Base-by-base conservation (phyloP, 2,888 invertebrate species). In the Ypsolopha sequella region DNA sequence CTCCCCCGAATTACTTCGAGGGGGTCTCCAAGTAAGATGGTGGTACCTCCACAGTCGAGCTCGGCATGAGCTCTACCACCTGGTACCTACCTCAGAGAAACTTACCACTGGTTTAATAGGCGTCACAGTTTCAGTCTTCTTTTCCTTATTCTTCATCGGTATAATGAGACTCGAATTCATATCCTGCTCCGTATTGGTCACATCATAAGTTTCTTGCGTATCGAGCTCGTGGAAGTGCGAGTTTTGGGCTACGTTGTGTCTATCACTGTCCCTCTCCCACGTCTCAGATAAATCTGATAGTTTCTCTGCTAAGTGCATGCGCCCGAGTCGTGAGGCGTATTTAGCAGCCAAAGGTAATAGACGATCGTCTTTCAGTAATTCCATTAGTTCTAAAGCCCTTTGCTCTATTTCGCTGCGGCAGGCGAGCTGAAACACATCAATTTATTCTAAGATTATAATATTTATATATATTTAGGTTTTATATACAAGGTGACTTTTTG, bases 311-410 rank as follows among this genome's bases (percentile, higher is more conserved):
- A 98, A 84, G 63, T 93, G 91, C 60, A 91, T 89, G 60, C 92
- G 91, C 33, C 94, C 92, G 9, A 93, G 82, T 58, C 94, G 91
- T 0, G 91, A 90, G 0, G 97, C 95, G 77, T 97, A 98, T 70
- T 95, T 95, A n/a, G 95, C 92, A 1, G 96, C 96, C 39, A 96
- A 80, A 56, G 93, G 93, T 39, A 97, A 76, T 0, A 96, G 85
- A 45, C 93, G 91, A 1, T 92, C 90, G 63, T 93, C 93, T 24
- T 91, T 91, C 64, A 97, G 89, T 60, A 96, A 86, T 65, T 94
- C 92, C 73, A 96, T 93, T 13, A 97, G 84, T 75, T 98, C 97
- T 48, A 95, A 80, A 0, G 96, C 97, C 41, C 97, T 89, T 62
- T 91, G 92, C 67, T 98, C 97, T 58, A 93, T 89, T 71, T 95